Evolutionary conservation across 2,888 invertebrate species (phyloP), one percentile per base, ranked within the genome.

Genomic region (Ichneumoninae sp.): DNA sequence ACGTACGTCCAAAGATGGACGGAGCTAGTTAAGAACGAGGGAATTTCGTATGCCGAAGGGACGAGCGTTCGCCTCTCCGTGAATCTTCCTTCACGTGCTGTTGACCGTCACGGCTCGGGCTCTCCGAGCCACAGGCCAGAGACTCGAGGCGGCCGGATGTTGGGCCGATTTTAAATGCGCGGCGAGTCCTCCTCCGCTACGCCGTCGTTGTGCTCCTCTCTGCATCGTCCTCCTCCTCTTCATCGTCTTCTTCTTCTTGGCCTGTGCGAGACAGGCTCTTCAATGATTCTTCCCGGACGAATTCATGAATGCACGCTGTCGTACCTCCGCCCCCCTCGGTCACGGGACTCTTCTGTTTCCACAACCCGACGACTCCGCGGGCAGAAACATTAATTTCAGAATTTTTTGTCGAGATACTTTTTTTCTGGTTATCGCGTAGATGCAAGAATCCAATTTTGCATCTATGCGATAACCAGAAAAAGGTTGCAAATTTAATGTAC

Each of bases 21-120:
- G 81, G 30, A 52, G 63, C 70, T 73, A 77, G 74, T 77, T 77
- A 70, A 81, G 78, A 77, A 71, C 81, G 78, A 70, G 78, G 68
- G 84, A 87, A 91, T 90, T 91, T 91, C 86, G 91, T 91, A 91
- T 91, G 91, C 91, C 86, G 76, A 84, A 83, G 86, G 87, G 82
- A 87, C 81, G 84, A 52, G 68, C 66, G 68, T 33, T 44, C 26
- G 47, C 54, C 63, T 30, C 63, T 65, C 63, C n/a, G 36, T 66
- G 73, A 83, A 80, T 82, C 78, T 86, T 77, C 74, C 69, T 77
- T 77, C 69, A 75, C 52, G 50, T 54, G 70, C 63, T 57, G 54
- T 22, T 52, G 76, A 63, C 7, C 33, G 66, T 54, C 57, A 44
- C 70, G 40, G 52, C 71, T 22, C 52, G 65, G 3, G n/a, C 26